Conservation (phyloP, 1,140 invertebrate species). For the Eumaeus atala region DNA sequence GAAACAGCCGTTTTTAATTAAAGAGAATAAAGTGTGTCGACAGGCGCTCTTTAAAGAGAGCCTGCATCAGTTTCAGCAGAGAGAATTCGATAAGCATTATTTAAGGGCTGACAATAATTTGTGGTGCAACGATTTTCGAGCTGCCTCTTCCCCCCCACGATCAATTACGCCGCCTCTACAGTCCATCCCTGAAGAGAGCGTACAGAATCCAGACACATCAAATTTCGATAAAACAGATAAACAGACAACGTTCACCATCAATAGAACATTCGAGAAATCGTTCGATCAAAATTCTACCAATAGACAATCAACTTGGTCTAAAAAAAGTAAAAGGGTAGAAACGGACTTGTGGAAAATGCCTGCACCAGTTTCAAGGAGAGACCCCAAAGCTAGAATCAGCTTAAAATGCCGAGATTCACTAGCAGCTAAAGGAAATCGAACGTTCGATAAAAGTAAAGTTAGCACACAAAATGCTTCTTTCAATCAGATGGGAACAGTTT, state of each 20-base stretch:
- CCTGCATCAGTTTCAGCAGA: constrained; percentile 30
- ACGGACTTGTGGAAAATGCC: constrained; percentile 58
- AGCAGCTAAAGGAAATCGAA: constrained; percentile 37
- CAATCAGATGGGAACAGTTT: constrained; percentile 52
- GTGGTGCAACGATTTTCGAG: constrained; percentile 46
- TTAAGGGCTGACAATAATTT: constrained; percentile 36
- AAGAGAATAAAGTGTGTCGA: constrained; percentile 47
- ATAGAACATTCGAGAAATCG: constrained; percentile 54
- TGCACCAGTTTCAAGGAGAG: constrained; percentile 33
- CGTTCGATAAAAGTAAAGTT: constrained; percentile 40
- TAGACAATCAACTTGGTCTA: constrained; percentile 47
- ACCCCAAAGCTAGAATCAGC: constrained; percentile 34
- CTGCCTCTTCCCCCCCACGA: constrained; percentile 47
- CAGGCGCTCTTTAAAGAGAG: constrained; percentile 55
- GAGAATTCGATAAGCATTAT: constrained; percentile 31
- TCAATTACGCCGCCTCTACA: constrained; percentile 60
- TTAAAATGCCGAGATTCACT: constrained; percentile 34
- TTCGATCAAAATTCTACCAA: constrained; percentile 22
- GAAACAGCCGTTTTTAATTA: constrained; percentile 30
- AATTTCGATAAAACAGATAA: constrained; percentile 45
- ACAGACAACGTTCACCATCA: constrained; percentile 51
- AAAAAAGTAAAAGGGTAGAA: constrained; percentile 50
- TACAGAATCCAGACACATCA: constrained; percentile 45
- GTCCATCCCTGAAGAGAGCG: constrained; percentile 68
- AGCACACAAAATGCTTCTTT: constrained; percentile 42